These are phyloP conservation scores for Oegoconia quadripuncta DNA, from an alignment of 2,888 invertebrate species.

Conservation along the genomic window DNA sequence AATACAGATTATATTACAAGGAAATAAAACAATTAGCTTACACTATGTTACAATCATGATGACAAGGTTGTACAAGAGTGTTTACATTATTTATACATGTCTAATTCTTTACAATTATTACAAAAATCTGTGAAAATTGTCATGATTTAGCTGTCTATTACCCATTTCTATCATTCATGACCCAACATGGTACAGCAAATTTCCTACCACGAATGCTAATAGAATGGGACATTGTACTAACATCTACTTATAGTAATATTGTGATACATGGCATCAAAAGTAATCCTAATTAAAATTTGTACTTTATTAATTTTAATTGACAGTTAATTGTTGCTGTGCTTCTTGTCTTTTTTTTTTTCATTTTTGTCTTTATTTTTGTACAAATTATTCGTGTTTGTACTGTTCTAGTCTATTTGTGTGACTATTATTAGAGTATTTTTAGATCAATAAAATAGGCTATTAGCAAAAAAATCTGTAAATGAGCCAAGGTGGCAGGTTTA, in stretches of 20 bases:
- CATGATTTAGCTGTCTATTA: slow-evolving; percentile 15
- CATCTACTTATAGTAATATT: slow-evolving; percentile 16
- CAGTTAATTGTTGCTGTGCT: not conserved
- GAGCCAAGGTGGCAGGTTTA: not conserved
- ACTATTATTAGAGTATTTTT: no score
- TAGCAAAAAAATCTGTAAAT: no score
- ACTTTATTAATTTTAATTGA: slow-evolving; percentile 38
- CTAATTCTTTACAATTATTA: slow-evolving; percentile 1
- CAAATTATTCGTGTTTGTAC: slow-evolving; percentile 1
- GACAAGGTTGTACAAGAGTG: slow-evolving; percentile 4
- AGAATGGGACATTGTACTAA: no score
- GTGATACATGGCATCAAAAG: slow-evolving; percentile 62
- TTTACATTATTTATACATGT: not conserved
- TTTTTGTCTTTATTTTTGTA: slow-evolving; percentile 16
- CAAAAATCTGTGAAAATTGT: not conserved
- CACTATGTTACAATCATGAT: slow-evolving; percentile 20
- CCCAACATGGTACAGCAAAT: not conserved
- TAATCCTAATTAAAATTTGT: slow-evolving; percentile 49
- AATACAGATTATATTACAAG: slow-evolving; percentile 40
- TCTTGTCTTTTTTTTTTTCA: slow-evolving; percentile 21
- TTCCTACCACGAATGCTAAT: no score
- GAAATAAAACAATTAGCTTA: slow-evolving; percentile 31
- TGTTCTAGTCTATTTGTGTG: no score
- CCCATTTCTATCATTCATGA: slow-evolving; percentile 8
- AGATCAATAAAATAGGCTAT: no score